Conservation (phyloP, 2,888 invertebrate species). For the Tetheella fluctuosa region DNA sequence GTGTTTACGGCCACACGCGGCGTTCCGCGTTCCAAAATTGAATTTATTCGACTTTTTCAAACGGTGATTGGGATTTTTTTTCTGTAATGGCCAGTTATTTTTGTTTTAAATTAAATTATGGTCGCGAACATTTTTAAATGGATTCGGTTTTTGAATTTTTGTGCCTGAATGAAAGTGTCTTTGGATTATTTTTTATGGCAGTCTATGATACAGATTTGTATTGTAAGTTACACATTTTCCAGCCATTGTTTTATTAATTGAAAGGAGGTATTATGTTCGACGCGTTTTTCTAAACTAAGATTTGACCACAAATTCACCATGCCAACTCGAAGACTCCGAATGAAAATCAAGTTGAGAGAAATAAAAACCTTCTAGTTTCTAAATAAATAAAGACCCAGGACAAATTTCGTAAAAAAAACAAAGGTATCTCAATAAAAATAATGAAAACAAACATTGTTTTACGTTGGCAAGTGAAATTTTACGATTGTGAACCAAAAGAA, state of each 20-base stretch:
- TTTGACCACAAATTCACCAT: too few species aligned
- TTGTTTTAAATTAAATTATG: constrained; percentile 1
- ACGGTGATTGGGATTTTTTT: constrained; percentile 1
- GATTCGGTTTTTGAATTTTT: constrained; percentile 3
- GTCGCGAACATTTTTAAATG: background rate
- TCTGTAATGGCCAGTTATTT: background rate
- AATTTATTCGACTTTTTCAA: constrained; percentile 27
- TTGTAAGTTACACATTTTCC: too few species aligned
- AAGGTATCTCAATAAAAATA: background rate
- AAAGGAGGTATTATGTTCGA: too few species aligned
- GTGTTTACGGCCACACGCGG: constrained; percentile 55
- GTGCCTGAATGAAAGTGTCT: too few species aligned
- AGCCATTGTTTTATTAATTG: too few species aligned
- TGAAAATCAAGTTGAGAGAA: background rate
- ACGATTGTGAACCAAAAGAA: background rate
- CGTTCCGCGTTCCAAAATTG: constrained; percentile 41
- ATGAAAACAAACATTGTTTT: constrained; percentile 11
- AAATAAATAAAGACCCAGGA: background rate
- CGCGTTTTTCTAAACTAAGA: too few species aligned
- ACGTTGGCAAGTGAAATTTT: constrained; percentile 4
- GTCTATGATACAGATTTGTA: too few species aligned
- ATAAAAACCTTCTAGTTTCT: background rate
- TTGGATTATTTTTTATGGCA: background rate
- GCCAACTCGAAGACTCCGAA: too few species aligned
- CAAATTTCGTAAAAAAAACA: background rate